Evolutionary conservation across 1,140 invertebrate genomes (phyloP), one percentile per base, ranked within the genome.

Genomic region (Macrobrachium rosenbergii): DNA sequence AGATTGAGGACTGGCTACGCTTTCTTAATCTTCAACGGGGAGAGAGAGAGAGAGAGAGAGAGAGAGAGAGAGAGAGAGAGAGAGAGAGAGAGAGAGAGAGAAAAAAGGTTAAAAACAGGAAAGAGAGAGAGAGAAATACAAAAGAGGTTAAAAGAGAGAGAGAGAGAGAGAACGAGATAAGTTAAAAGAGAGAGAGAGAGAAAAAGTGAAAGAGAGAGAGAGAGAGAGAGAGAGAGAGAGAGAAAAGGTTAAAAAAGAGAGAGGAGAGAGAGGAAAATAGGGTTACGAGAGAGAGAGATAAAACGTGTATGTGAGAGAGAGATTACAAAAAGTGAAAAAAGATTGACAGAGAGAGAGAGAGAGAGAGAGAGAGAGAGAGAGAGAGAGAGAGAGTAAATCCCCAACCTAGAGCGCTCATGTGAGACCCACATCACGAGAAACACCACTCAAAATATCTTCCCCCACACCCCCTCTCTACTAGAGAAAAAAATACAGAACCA

Each of bases 91-190:
- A 80, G 58, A 52, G 23, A 62, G 19, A 63, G 60, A 63, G 45
- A 45, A 58, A n/a, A 45, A 58, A n/a, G 75, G 43, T n/a, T n/a
- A 21, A 52, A 28, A 58, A 28, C n/a, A 58, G n/a, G 75, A 77
- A 12, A 43, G 45, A 43, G 75, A 77, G 37, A 43, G 28, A n/a
- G 78, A 23, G 59, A 23, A 10, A 21, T 2, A 60, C 11, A 17
- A 17, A 19, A 12, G 0, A 21, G 58, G 19, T 28, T 62, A 21
- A 23, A 0, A 12, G 58, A 19, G 78, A 21, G 58, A 80, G 78
- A 80, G 59, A 80, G 59, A 80, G 78, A 80, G 59, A 62, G 59
- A 80, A 21, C 62, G 78, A 80, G 78, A 80, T n/a, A n/a, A 23
- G 63, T 52, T 17, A 23, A 62, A 60, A 80, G 78, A 62, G n/a